Evolutionary conservation across 2,797 vertebrate species (phyloP), one percentile per base, ranked within the genome.

Genomic region (Mareca penelope): DNA sequence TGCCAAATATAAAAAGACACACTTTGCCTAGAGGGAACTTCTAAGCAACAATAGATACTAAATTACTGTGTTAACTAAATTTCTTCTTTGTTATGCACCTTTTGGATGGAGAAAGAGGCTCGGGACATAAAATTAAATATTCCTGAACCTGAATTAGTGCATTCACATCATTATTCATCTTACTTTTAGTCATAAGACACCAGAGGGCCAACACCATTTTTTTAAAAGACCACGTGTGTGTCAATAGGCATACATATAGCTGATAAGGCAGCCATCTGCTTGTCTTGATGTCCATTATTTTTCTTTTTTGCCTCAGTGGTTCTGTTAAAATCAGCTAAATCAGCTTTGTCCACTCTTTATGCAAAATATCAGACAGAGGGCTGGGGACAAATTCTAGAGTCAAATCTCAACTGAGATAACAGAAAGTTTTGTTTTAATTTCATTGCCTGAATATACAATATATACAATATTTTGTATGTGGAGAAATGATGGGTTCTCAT

Each of bases 191-290:
- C 14, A 39, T 59, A 60, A 1, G 2, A 33, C 10, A 80, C 50
- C 1, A 5, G 42, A 80, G 5, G 19, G 2, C n/a, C 39, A 82
- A 22, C 8, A 2, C 0, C 0, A 4, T 17, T 24, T 64, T 6
- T 37, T 68, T 83, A 53, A 71, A 35, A 80, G 31, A 6, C 46
- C 57, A 1, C 9, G 21, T 10, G 1, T 67, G 15, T 73, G 16
- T 71, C 37, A 80, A 12, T 10, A 61, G 7, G 29, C 7, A 50
- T 59, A 44, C 2, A 64, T 39, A 31, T 50, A 85, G 9, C 23
- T 69, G 21, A 3, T 1, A 7, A 46, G 31, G 22, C 53, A 71
- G 4, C 33, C 15, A 75, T 7, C 6, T 24, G 12, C 56, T 91
- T 84, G 7, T 3, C 70, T 65, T 68, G 24, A 46, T 26, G 18